These are phyloP conservation scores for Hyles lineata DNA, from an alignment of 2,888 invertebrate genomes.

Conservation along the genomic window DNA sequence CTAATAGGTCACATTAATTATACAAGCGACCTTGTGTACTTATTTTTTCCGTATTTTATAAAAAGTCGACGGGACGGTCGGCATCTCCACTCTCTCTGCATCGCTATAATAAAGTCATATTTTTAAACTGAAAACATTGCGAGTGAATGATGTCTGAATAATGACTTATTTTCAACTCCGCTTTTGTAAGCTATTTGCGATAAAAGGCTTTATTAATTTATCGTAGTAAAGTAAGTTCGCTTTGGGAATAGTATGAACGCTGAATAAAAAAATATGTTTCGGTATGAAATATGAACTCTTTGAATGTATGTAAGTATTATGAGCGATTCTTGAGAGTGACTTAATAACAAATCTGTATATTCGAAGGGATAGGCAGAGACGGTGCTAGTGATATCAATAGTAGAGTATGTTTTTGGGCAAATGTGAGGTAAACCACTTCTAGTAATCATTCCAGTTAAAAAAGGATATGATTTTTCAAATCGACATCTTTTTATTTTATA, in stretches of 20 bases:
- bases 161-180: neutral
- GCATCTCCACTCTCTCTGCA: neutral
- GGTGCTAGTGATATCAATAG: too few species aligned
- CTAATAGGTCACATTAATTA: neutral
- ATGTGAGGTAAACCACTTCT: too few species aligned
- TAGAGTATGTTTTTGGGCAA: too few species aligned
- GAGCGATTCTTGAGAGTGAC: too few species aligned
- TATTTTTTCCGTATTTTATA: neutral
- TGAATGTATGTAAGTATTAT: too few species aligned
- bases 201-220: constrained; percentile 3
- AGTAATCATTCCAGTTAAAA: too few species aligned
- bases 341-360: too few species aligned
- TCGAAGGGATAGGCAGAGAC: too few species aligned
- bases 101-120: neutral
- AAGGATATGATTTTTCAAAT: too few species aligned
- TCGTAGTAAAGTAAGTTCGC: neutral
- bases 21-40: neutral
- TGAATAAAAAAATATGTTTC: neutral
- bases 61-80: neutral
- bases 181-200: neutral
- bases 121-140: neutral
- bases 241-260: neutral
- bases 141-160: neutral
- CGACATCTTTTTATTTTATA: too few species aligned
- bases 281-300: too few species aligned